phyloP scores from a whole-genome alignment of 2,888 invertebrate genomes.

The Phragmatobia fuliginosa region DNA sequence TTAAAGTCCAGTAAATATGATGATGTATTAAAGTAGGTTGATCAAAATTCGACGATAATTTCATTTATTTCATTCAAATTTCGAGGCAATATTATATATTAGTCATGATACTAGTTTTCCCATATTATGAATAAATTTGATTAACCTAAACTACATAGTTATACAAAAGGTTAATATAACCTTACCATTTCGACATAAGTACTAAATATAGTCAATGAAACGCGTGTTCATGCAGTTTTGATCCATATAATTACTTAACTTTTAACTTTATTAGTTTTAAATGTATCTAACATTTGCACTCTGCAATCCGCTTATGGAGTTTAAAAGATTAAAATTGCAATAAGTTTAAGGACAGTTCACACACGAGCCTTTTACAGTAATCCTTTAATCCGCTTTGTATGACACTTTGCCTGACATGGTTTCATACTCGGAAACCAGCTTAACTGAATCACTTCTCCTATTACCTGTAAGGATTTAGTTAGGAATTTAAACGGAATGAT shows the following conservation, averaged over 20 bases:
- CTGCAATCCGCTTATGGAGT: not conserved
- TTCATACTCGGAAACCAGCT: conserved; percentile 6
- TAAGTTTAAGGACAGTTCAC: conserved; percentile 10
- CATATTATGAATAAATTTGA: too few relatives aligned
- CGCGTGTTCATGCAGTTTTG: not conserved
- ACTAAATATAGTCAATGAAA: not conserved
- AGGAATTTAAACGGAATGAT: not conserved
- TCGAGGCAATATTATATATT: not conserved
- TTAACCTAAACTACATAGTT: too few relatives aligned
- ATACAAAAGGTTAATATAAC: too few relatives aligned
- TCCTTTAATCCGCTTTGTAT: conserved; percentile 18
- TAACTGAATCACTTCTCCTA: not conserved
- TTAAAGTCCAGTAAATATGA: too few relatives aligned
- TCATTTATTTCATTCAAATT: too few relatives aligned
- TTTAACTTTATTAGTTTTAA: too few relatives aligned
- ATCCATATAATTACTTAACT: not conserved
- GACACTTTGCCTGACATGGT: conserved; percentile 1
- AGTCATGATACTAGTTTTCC: not conserved
- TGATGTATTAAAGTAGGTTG: too few relatives aligned
- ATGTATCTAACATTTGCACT: not conserved
- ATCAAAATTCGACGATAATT: too few relatives aligned
- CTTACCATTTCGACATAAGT: too few relatives aligned
- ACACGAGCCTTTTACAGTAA: conserved; percentile 2
- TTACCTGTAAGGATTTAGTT: not conserved
- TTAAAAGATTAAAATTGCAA: not conserved